phyloP scores from a whole-genome alignment of 2,797 vertebrate species.

The Crossoptilon crossoptilon region DNA sequence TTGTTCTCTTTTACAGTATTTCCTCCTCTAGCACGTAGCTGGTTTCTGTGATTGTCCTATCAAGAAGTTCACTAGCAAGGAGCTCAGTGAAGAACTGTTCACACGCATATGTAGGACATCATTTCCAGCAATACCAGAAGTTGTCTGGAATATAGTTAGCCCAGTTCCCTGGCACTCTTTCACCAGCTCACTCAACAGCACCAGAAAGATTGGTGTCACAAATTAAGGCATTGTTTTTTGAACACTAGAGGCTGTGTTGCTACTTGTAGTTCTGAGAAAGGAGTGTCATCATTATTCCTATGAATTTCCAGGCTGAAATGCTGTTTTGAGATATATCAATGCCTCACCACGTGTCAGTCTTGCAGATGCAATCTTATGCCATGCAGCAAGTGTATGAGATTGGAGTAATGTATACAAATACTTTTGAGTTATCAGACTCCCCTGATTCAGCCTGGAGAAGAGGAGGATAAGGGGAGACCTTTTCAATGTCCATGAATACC shows the following conservation, averaged over 20 bases:
- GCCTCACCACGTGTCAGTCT: background rate
- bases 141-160: background rate
- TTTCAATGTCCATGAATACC: background rate
- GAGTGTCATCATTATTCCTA: background rate
- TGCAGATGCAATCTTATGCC: background rate
- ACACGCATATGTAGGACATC: background rate
- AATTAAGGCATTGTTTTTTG: background rate
- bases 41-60: background rate
- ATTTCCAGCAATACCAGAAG: background rate
- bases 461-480: background rate
- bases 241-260: background rate
- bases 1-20: background rate
- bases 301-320: background rate
- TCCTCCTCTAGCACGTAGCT: background rate
- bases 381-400: background rate
- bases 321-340: background rate
- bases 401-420: rapidly evolving
- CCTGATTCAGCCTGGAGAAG: background rate
- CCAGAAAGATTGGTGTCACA: background rate
- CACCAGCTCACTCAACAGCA: background rate
- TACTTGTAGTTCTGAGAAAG: background rate
- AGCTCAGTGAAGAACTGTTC: background rate
- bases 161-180: background rate
- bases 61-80: background rate
- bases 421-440: background rate